Percentiles rank a stretch among this genome's conserved stretches.
phyloP scores from a whole-genome alignment of 1,140 invertebrate genomes.

The Yoshiicerus persimilis region DNA sequence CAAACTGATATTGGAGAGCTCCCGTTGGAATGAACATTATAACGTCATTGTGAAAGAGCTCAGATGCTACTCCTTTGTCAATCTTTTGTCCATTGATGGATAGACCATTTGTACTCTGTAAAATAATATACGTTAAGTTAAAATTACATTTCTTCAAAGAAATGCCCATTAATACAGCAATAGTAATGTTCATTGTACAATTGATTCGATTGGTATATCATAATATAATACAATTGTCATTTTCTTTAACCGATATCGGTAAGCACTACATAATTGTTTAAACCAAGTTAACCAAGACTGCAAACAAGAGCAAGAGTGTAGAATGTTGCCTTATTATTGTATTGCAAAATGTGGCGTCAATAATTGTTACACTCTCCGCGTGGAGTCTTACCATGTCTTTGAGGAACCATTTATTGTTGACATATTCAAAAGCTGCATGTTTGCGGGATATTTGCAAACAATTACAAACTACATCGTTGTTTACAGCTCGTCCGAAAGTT shows the following conservation, averaged over 20 bases:
- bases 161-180: too few relatives aligned
- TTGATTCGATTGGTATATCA: too few relatives aligned
- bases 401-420: slow-evolving; percentile 33
- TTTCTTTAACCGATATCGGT: too few relatives aligned
- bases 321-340: too few relatives aligned
- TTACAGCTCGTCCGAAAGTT: slow-evolving; percentile 26
- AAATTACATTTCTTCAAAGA: neutral
- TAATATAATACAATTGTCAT: too few relatives aligned
- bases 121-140: neutral
- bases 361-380: too few relatives aligned
- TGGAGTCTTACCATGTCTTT: slow-evolving; percentile 38
- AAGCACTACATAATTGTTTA: too few relatives aligned
- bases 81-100: slow-evolving; percentile 28
- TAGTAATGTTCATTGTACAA: too few relatives aligned
- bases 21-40: slow-evolving; percentile 42
- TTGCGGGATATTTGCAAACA: slow-evolving; percentile 36
- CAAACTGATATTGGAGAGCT: slow-evolving; percentile 29
- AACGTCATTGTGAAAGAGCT: slow-evolving; percentile 26
- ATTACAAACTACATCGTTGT: slow-evolving; percentile 27
- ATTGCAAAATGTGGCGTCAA: too few relatives aligned
- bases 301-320: too few relatives aligned
- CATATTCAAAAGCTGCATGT: slow-evolving; percentile 38
- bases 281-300: too few relatives aligned
- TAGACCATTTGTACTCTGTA: slow-evolving; percentile 46
- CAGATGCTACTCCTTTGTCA: neutral